Conservation (phyloP, 2,113 vertebrate genomes). For the Xyliphius kryptos region DNA sequence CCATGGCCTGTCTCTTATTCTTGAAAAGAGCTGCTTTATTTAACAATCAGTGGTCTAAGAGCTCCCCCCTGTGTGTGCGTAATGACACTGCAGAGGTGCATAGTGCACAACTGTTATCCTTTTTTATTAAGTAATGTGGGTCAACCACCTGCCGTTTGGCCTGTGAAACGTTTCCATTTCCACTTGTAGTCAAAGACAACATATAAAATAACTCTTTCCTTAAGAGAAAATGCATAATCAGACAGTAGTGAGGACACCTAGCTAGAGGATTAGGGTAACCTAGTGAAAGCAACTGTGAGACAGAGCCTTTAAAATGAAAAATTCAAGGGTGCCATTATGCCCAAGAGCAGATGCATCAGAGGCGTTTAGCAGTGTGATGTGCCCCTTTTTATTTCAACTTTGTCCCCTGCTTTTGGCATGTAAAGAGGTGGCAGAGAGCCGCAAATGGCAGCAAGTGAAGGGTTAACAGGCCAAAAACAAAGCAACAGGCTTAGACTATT, state of each 20-base stretch:
- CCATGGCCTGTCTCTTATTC: conserved; percentile 34
- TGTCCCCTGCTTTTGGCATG: conserved; percentile 38
- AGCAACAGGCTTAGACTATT: conserved; percentile 51
- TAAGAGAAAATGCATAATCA: no score
- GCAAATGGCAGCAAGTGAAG: conserved; percentile 54
- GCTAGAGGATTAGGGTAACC: no score
- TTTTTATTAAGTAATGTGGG: conserved; percentile 61
- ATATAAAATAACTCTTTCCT: no score
- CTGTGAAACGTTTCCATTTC: no score
- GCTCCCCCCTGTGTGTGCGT: conserved; percentile 85
- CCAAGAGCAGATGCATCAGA: conserved; percentile 39
- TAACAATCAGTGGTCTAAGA: no score
- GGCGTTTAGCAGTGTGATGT: conserved; percentile 29
- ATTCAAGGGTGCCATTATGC: no score
- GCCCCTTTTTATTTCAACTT: conserved; percentile 35
- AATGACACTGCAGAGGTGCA: conserved; percentile 71
- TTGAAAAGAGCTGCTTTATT: no score
- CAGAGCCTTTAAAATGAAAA: no score
- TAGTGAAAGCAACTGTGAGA: no score
- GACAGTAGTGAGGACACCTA: no score
- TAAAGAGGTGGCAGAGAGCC: conserved; percentile 43
- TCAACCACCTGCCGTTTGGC: conserved; percentile 41
- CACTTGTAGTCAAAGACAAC: no score
- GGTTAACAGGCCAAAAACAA: conserved; percentile 67
- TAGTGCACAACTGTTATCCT: no score